Evolutionary conservation across 2,888 invertebrate species (phyloP).

Genomic region (Synanthedon vespiformis): DNA sequence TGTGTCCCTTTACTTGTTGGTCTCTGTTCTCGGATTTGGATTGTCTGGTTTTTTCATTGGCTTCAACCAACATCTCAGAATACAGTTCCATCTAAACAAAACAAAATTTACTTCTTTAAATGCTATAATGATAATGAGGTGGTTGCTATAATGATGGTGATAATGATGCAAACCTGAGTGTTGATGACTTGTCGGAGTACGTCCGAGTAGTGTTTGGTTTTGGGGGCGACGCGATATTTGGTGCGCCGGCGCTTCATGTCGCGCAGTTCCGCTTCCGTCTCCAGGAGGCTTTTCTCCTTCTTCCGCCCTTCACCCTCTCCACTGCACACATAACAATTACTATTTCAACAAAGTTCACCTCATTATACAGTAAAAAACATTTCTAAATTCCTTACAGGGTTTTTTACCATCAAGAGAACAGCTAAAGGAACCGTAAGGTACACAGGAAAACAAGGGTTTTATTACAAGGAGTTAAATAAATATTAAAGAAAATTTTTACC

Average conservation of each 20-base stretch:
- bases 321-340: too few species aligned
- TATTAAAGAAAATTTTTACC: too few species aligned
- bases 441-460: too few species aligned
- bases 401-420: too few species aligned
- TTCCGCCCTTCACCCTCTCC: conserved; percentile 5
- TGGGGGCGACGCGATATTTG: conserved; percentile 71
- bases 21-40: neutral
- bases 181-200: conserved; percentile 70
- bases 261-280: conserved; percentile 65
- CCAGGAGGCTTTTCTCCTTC: conserved; percentile 23
- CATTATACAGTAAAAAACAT: too few species aligned
- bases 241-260: conserved; percentile 72
- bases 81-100: conserved; percentile 33
- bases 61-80: conserved; percentile 10
- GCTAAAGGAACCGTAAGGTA: too few species aligned
- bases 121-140: too few species aligned
- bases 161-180: conserved; percentile 55
- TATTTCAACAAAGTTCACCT: too few species aligned
- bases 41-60: neutral
- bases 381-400: too few species aligned
- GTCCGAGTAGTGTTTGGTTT: conserved; percentile 68
- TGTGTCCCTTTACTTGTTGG: neutral
- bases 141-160: neutral
- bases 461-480: too few species aligned
- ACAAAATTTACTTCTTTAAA: too few species aligned